These are phyloP conservation scores for Trilocha varians DNA, from an alignment of 2,888 invertebrate genomes.

Conservation along the genomic window DNA sequence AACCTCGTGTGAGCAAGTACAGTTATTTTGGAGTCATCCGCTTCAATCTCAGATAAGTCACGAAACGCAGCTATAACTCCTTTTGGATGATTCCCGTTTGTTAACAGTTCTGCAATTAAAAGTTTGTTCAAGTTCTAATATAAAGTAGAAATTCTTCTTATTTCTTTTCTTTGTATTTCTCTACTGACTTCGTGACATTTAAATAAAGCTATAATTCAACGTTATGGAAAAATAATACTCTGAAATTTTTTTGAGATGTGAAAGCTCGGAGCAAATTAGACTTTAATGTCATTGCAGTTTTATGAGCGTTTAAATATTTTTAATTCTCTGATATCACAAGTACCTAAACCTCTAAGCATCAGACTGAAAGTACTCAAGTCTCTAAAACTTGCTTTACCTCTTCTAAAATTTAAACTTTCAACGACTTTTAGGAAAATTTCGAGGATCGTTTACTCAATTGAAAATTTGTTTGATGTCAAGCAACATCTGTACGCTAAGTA, in stretches of 20 bases:
- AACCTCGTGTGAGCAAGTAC: conserved; percentile 47
- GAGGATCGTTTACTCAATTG: background rate
- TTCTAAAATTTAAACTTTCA: background rate
- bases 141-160: background rate
- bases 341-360: background rate
- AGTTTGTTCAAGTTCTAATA: background rate
- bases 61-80: conserved; percentile 60
- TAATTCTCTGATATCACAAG: background rate
- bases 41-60: conserved; percentile 49
- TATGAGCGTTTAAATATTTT: no score
- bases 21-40: conserved; percentile 48
- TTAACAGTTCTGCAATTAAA: conserved; percentile 43
- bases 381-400: background rate
- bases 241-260: no score
- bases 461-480: background rate
- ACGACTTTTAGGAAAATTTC: background rate
- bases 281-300: no score
- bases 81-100: conserved; percentile 50
- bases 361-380: background rate
- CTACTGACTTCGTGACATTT: no score
- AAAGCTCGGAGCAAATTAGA: no score
- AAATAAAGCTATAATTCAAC: no score
- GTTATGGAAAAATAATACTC: no score
- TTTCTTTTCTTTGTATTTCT: background rate
- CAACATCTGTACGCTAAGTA: background rate